phyloP scores from a whole-genome alignment of 92 coral and sea anemone species.

The Epizoanthus stellaris region DNA sequence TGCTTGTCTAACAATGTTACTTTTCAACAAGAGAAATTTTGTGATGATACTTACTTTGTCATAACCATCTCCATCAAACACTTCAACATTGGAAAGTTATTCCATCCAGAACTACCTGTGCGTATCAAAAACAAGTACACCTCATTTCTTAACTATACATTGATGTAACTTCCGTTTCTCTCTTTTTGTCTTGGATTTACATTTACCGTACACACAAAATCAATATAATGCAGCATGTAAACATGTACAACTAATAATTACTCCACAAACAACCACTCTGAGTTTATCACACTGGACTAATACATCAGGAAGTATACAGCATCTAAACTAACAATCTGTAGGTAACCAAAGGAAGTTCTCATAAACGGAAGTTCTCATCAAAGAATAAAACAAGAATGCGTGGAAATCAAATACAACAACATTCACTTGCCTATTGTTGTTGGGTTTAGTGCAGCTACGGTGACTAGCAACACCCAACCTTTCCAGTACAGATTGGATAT shows the following conservation, averaged over 20 bases:
- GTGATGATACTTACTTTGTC: slow-evolving; percentile 90
- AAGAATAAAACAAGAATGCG: too few species aligned
- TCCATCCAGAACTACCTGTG: slow-evolving; percentile 93
- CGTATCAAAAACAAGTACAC: not conserved
- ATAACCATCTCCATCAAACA: slow-evolving; percentile 96
- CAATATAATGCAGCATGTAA: too few species aligned
- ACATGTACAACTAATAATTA: too few species aligned
- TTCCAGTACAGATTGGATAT: slow-evolving; percentile 98
- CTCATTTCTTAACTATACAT: not conserved
- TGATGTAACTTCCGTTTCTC: too few species aligned
- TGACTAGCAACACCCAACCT: slow-evolving; percentile 85
- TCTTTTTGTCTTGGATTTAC: not conserved
- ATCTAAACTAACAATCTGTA: too few species aligned
- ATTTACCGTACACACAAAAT: not conserved
- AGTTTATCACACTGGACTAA: too few species aligned
- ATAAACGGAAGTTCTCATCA: too few species aligned
- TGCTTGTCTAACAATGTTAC: not conserved
- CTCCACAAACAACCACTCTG: too few species aligned
- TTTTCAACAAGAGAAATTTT: not conserved
- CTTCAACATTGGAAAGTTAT: slow-evolving; percentile 89
- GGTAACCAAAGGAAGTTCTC: too few species aligned
- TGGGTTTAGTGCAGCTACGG: slow-evolving; percentile 95
- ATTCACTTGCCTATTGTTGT: slow-evolving; percentile 77
- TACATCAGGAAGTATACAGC: too few species aligned
- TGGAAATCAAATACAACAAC: too few species aligned